These are phyloP conservation scores for Drosophila macrospina DNA, from an alignment of 2,888 invertebrate species.

Conservation along the genomic window DNA sequence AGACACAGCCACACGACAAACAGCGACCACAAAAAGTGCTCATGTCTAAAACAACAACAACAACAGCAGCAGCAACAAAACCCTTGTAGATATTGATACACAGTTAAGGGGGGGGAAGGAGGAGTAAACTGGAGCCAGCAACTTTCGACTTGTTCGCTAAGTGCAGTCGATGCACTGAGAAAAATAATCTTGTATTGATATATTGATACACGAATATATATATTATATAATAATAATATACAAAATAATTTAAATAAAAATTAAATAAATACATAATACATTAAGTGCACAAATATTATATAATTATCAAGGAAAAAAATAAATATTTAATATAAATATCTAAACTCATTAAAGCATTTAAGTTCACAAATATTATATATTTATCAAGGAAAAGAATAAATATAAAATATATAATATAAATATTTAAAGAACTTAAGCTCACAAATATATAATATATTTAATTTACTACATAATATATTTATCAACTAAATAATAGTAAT, in stretches of 20 bases:
- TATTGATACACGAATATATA: not conserved
- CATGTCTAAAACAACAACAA: constrained; percentile 47
- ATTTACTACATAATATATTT: too few species aligned
- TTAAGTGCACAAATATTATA: too few species aligned
- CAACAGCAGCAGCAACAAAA: constrained; percentile 30
- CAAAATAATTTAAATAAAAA: too few species aligned
- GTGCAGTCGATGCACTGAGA: constrained; percentile 47
- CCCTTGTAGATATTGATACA: constrained; percentile 56
- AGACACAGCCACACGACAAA: constrained; percentile 64
- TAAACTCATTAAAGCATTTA: too few species aligned
- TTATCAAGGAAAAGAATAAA: too few species aligned
- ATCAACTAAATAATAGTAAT: too few species aligned
- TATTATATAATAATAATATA: not conserved
- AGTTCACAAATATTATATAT: too few species aligned
- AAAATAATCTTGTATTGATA: not conserved
- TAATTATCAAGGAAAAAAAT: not conserved
- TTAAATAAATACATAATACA: not conserved
- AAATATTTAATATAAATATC: not conserved
- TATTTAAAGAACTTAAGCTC: too few species aligned
- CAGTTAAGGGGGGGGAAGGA: constrained; percentile 5
- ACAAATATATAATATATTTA: too few species aligned
- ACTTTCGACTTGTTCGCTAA: constrained; percentile 52
- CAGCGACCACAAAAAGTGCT: constrained; percentile 65
- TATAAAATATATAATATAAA: too few species aligned
- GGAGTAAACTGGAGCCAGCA: constrained; percentile 28